Conservation (phyloP, 2,888 invertebrate genomes). For the Patella ulyssiponensis region DNA sequence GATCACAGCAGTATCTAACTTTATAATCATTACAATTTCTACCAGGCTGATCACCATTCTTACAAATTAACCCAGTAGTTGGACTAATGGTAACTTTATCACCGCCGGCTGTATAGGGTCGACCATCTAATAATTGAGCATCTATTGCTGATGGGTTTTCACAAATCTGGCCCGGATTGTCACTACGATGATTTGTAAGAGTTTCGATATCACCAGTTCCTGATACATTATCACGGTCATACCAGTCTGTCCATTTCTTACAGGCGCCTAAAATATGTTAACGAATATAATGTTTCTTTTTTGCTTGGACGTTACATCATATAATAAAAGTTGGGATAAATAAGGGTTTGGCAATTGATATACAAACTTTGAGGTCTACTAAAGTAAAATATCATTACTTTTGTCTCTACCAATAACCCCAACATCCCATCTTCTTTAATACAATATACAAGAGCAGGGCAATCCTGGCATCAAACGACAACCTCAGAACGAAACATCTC, state of each 20-base stretch:
- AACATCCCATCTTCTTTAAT: too few relatives aligned
- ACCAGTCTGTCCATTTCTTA: neutral
- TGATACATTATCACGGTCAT: conserved; percentile 1
- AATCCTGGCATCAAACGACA: too few relatives aligned
- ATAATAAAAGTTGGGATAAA: too few relatives aligned
- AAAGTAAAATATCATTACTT: too few relatives aligned
- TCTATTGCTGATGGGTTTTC: neutral
- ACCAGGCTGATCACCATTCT: neutral
- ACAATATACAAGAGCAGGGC: too few relatives aligned
- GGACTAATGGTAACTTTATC: neutral
- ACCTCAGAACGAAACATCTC: too few relatives aligned
- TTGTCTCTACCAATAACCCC: too few relatives aligned
- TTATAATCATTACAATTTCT: neutral
- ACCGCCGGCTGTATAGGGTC: neutral
- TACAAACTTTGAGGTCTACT: too few relatives aligned
- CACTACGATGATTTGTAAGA: neutral
- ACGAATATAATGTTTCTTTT: too few relatives aligned
- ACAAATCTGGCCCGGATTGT: neutral
- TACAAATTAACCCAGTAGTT: neutral
- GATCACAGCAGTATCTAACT: neutral
- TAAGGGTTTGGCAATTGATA: too few relatives aligned
- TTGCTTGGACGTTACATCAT: too few relatives aligned
- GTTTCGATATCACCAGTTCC: neutral
- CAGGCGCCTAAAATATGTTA: too few relatives aligned
- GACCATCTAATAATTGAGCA: neutral